Evolutionary conservation across 2,113 vertebrate genomes (phyloP), one percentile per base, ranked within the genome.

Genomic region (Macquaria ambigua): DNA sequence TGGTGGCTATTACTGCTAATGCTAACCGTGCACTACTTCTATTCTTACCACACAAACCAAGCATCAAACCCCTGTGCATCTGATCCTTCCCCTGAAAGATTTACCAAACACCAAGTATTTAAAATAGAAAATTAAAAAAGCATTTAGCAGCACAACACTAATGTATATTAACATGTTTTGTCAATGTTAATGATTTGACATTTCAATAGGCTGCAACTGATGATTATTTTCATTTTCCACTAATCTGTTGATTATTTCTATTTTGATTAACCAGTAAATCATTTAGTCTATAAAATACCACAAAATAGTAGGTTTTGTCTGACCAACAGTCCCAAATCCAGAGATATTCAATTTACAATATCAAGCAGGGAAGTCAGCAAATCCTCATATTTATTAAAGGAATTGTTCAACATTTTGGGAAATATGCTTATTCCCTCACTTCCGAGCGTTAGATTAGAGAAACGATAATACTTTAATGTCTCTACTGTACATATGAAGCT

Each of bases 1-100:
- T 75, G 61, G 48, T 59, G 53, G 50, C 53, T 84, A 37, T 59
- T 74, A 73, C 58, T 53, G 55, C 8, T 82, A 37, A 85, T 59
- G 59, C 52, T 72, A 56, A 79, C 25, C 43, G 75, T 31, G 11
- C 15, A 25, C 7, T 21, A 8, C 31, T 41, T 39, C 46, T 52
- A 20, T 62, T 74, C n/a, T 46, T 41, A 75, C 16, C 31, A 76
- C 31, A 46, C 50, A 64, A 77, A 77, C 53, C 48, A 58, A 28
- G 25, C 71, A 85, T 81, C 78, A 80, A 53, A 66, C 20, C 25
- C 55, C 20, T 0, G 0, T 3, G 20, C 2, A 5, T 61, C 21
- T 37, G 18, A 67, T 41, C 79, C 25, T 20, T 25, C n/a, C n/a
- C n/a, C n/a, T n/a, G n/a, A n/a, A 72, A 59, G 39, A 75, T 21